phyloP scores from a whole-genome alignment of 2,797 vertebrate genomes.

The Eidolon dupreanum region DNA sequence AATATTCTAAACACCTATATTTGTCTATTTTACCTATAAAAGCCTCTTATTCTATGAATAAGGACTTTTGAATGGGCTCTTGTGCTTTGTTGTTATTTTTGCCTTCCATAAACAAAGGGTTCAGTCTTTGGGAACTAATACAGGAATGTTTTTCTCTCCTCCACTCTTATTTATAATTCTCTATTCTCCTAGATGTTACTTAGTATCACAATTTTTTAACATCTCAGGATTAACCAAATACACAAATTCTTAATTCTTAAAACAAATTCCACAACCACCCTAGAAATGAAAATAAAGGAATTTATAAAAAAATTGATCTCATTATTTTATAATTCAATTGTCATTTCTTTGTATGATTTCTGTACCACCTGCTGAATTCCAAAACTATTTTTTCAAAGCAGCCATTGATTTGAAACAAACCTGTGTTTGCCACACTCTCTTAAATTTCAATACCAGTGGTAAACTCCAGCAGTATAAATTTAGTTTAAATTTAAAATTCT shows the following conservation, averaged over 20 bases:
- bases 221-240: not conserved
- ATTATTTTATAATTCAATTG: not conserved
- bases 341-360: not conserved
- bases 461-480: not conserved
- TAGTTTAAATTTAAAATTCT: conserved; percentile 34
- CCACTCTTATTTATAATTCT: not conserved
- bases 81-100: conserved; percentile 44
- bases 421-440: not conserved
- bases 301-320: not conserved
- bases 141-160: not conserved
- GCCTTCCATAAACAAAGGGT: not conserved
- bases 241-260: not conserved
- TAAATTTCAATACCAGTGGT: conserved; percentile 12
- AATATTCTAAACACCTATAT: not conserved
- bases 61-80: not conserved
- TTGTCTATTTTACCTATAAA: conserved; percentile 29
- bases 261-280: not conserved
- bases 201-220: not conserved
- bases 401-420: not conserved
- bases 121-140: not conserved
- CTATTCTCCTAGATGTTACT: not conserved
- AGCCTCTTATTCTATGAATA: conserved; percentile 10
- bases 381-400: not conserved
- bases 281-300: conserved; percentile 36
- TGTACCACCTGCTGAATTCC: not conserved